Conservation (phyloP, 30 jellyfish, hydroid and myxozoan genomes). For the Turritopsis dohrnii region DNA sequence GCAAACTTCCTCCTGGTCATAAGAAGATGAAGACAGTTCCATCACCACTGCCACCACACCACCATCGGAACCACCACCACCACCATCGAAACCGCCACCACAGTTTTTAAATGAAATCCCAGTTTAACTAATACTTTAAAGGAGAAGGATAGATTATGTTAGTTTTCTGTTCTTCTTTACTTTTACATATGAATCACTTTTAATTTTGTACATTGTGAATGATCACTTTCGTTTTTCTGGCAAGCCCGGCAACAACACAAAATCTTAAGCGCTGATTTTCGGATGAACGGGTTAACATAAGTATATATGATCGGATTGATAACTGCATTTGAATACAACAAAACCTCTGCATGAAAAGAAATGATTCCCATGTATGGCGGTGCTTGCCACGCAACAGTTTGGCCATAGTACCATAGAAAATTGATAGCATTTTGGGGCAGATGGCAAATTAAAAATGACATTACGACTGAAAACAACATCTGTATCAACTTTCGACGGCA, state of each 20-base stretch:
- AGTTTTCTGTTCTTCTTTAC: no score
- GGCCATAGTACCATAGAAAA: conserved; percentile 49
- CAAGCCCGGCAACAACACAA: background rate
- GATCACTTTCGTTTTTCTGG: background rate
- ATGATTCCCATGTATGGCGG: conserved; percentile 65
- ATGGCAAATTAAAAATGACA: conserved; percentile 52
- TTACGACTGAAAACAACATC: conserved; percentile 51
- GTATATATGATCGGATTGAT: conserved; percentile 59
- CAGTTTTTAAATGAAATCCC: no score
- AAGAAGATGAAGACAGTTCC: no score
- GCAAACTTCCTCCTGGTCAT: no score
- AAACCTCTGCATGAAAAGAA: conserved; percentile 61
- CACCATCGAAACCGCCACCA: no score
- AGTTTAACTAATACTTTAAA: no score
- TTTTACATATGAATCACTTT: no score
- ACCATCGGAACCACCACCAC: no score
- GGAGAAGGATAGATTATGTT: no score
- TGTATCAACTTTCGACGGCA: conserved; percentile 44
- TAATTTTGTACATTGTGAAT: background rate
- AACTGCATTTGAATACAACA: conserved; percentile 58
- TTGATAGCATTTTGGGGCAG: conserved; percentile 65
- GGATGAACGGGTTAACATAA: background rate
- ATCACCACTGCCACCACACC: no score
- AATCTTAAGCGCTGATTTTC: background rate
- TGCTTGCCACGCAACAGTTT: conserved; percentile 42